Percentiles rank a stretch among this genome's conserved stretches.
These are phyloP conservation scores for Acleris cristana DNA, from an alignment of 2,888 invertebrate species.

Conservation along the genomic window DNA sequence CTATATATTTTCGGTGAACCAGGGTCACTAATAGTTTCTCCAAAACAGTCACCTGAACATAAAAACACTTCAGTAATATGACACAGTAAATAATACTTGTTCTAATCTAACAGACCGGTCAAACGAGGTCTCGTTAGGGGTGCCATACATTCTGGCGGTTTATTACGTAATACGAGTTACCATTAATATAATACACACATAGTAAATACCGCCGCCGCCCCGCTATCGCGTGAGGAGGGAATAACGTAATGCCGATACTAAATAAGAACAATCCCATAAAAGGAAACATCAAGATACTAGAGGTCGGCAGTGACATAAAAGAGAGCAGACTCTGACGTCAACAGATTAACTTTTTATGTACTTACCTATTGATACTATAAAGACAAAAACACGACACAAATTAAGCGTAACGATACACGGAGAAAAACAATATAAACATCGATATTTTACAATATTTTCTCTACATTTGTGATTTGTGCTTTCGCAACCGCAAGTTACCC, in stretches of 20 bases:
- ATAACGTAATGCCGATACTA: slow-evolving; percentile 28
- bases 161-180: slow-evolving; percentile 29
- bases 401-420: slow-evolving; percentile 3
- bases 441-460: slow-evolving; percentile 3
- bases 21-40: no score
- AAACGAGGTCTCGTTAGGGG: slow-evolving; percentile 27
- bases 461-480: slow-evolving; percentile 3
- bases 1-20: no score
- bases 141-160: slow-evolving; percentile 18
- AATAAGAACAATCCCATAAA: slow-evolving; percentile 30
- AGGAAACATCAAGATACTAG: slow-evolving; percentile 14
- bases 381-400: not conserved
- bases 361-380: not conserved
- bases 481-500: not conserved
- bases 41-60: no score
- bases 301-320: not conserved
- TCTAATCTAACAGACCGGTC: slow-evolving; percentile 14
- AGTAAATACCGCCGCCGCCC: slow-evolving; percentile 23
- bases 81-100: no score
- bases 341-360: slow-evolving; percentile 12
- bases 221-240: slow-evolving; percentile 18
- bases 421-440: slow-evolving; percentile 1
- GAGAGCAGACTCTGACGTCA: slow-evolving; percentile 24
- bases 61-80: no score
- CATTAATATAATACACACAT: slow-evolving; percentile 31